Conservation (phyloP, 2,888 invertebrate species). For the Copidosoma aretas region DNA sequence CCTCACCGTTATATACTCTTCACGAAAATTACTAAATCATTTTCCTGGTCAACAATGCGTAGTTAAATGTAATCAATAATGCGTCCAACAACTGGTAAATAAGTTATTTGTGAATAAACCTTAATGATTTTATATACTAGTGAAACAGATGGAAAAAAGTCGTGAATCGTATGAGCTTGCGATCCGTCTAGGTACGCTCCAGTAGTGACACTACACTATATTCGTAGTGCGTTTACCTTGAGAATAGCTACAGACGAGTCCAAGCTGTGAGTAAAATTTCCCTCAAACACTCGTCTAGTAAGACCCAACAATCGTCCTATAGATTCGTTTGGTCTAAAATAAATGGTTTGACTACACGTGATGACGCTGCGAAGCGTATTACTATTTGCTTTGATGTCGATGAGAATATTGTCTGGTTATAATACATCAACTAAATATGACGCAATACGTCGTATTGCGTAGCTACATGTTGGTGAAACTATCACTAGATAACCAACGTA, state of each 20-base stretch:
- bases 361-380: not conserved
- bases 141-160: conserved; percentile 7
- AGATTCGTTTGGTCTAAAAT: not conserved
- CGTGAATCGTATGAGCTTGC: conserved; percentile 6
- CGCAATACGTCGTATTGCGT: not conserved
- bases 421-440: not conserved
- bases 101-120: conserved; percentile 44
- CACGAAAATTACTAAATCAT: conserved; percentile 41
- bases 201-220: not conserved
- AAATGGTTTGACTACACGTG: not conserved
- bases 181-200: conserved; percentile 8
- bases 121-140: conserved; percentile 55
- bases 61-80: conserved; percentile 42
- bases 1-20: conserved; percentile 43
- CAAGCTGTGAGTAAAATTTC: too few relatives aligned
- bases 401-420: not conserved
- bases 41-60: conserved; percentile 43
- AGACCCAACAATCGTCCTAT: not conserved
- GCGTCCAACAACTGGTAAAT: conserved; percentile 39
- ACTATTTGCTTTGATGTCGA: conserved; percentile 2
- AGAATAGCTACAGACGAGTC: too few relatives aligned
- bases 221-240: conserved; percentile 1
- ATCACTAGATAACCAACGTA: not conserved
- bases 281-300: conserved; percentile 5
- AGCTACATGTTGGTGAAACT: conserved; percentile 1